Evolutionary conservation across 2,113 vertebrate genomes (phyloP).

Genomic region (Melanocharis versteri): DNA sequence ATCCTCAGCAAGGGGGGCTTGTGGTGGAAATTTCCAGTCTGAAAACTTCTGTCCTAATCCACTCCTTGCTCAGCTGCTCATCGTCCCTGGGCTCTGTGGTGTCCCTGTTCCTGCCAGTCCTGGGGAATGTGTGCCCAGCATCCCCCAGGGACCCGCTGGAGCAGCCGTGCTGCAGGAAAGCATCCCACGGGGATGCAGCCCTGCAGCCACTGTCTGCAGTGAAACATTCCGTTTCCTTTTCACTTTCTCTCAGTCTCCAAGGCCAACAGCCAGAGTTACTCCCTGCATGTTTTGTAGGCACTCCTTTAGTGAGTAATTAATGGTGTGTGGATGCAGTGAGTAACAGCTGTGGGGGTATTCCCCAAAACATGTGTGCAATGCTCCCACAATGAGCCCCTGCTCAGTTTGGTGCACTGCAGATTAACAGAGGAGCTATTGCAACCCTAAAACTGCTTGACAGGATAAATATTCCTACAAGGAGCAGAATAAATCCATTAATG

Average conservation of each 20-base stretch:
- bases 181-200: not conserved
- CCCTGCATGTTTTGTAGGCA: not conserved
- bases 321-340: not conserved
- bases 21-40: not conserved
- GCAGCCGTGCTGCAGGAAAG: not conserved
- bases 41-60: not conserved
- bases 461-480: not conserved
- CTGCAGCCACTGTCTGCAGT: not conserved
- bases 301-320: not conserved
- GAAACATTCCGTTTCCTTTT: not conserved
- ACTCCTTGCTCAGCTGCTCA: not conserved
- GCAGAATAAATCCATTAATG: not conserved
- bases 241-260: not conserved
- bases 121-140: not conserved
- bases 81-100: not conserved
- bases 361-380: not conserved
- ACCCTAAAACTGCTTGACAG: not conserved
- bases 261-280: not conserved
- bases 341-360: not conserved
- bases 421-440: not conserved
- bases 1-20: not conserved
- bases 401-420: not conserved
- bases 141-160: accelerated
- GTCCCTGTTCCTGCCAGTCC: not conserved
- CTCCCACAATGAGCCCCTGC: not conserved